Evolutionary conservation across 2,888 invertebrate genomes (phyloP).

Genomic region (Micropterix aruncella): DNA sequence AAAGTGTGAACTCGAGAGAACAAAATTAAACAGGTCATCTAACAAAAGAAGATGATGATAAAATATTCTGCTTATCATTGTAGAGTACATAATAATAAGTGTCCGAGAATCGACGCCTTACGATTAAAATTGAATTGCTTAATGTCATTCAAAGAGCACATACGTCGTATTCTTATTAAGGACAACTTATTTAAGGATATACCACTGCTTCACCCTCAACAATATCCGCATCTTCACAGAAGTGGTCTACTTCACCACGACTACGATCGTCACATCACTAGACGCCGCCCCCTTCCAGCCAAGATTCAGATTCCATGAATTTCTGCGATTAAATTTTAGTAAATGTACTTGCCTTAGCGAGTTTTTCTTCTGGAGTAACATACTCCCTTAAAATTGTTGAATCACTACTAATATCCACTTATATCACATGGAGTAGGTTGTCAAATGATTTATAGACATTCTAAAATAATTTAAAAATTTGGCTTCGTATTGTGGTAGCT

Average conservation of each 20-base stretch:
- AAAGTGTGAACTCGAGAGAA: constrained; percentile 2
- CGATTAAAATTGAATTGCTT: too few relatives aligned
- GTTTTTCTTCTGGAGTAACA: neutral
- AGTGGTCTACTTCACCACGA: constrained; percentile 4
- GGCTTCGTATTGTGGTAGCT: too few relatives aligned
- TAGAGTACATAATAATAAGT: constrained; percentile 1
- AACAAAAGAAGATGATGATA: too few relatives aligned
- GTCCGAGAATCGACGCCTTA: too few relatives aligned
- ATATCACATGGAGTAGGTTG: constrained; percentile 6
- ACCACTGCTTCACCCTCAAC: too few relatives aligned
- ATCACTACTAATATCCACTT: constrained; percentile 6
- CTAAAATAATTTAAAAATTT: too few relatives aligned
- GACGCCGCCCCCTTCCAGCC: too few relatives aligned
- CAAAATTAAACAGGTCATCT: constrained; percentile 5
- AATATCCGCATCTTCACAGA: too few relatives aligned
- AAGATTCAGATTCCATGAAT: constrained; percentile 5
- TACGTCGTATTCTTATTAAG: too few relatives aligned
- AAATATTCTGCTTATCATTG: constrained; percentile 6
- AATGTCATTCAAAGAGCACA: too few relatives aligned
- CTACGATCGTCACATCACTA: too few relatives aligned
- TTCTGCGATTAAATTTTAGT: constrained; percentile 4
- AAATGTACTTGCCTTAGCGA: neutral
- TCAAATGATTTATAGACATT: constrained; percentile 7
- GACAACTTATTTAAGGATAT: too few relatives aligned
- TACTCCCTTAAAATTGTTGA: constrained; percentile 8